Evolutionary conservation across 2,888 invertebrate genomes (phyloP), one percentile per base, ranked within the genome.

Genomic region (Onchidella celtica): DNA sequence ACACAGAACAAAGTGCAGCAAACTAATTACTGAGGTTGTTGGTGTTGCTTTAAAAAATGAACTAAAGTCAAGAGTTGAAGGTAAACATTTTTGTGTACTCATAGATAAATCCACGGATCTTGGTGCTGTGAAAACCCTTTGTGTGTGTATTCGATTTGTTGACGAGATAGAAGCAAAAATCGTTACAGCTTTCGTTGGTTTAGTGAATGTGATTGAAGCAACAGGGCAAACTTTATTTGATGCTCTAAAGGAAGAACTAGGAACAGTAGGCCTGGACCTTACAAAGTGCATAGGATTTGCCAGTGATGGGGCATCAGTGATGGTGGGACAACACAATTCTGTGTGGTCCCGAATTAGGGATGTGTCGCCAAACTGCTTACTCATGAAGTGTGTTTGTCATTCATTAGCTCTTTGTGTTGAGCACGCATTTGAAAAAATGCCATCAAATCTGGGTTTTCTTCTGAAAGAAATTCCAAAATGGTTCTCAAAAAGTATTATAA

Each of bases 401-500:
- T 79, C 79, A 29, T 32, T 70, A 3, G 61, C 70, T 17, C 24
- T 70, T 3, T 70, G 70, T 38, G 61, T 79, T 11, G 29, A 79
- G 29, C n/a, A 79, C 61, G 63, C 79, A 27, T 36, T 38, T 38
- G 24, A 9, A 3, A 70, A 70, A 21, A 27, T 70, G 38, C 68
- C 78, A 24, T 78, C 69, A 36, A 59, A 78, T 59, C 4, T 78
- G 9, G 69, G 32, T 24, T 69, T 69, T 59, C 9, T 70, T 0
- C 34, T 70, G 11, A 36, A n/a, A 61, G 70, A 79, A 32, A 70
- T 79, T 21, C 70, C 79, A 21, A 14, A 17, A 4, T 78, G 59
- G 78, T 79, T 79, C 70, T 29, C 61, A 11, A 27, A 79, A 1
- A 70, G 79, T n/a, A n/a, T n/a, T n/a, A n/a, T n/a, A n/a, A n/a